Evolutionary conservation across 2,113 vertebrate genomes (phyloP).

Genomic region (Coreoperca whiteheadi): DNA sequence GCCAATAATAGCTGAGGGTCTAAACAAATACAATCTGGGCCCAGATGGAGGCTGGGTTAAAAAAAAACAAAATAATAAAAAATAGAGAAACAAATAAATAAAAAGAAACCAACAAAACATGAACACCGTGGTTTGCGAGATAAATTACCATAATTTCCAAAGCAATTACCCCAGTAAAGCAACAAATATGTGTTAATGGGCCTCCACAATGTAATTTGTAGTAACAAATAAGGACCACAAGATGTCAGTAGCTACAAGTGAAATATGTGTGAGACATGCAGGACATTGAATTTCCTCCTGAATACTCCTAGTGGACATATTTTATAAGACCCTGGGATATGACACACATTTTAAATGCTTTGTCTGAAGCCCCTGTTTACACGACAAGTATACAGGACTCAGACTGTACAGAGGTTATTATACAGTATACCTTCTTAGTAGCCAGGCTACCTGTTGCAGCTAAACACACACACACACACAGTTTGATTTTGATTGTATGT

Average conservation of each 20-base stretch:
- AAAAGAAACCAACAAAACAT: background rate
- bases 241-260: conserved; percentile 35
- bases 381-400: background rate
- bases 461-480: background rate
- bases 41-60: background rate
- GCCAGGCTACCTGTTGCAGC: background rate
- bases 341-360: background rate
- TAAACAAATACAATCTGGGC: background rate
- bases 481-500: background rate
- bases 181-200: background rate
- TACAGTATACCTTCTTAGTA: too few relatives aligned
- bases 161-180: background rate
- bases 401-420: background rate
- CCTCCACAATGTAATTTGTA: background rate
- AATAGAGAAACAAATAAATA: background rate
- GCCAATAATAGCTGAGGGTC: background rate
- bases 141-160: too few relatives aligned
- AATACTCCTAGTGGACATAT: background rate
- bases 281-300: background rate
- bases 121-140: too few relatives aligned
- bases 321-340: background rate
- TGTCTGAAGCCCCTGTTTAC: background rate
- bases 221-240: conserved; percentile 24
- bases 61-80: too few relatives aligned
- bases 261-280: background rate